Conservation (phyloP, 2,113 vertebrate genomes). For the Litocranius walleri region DNA sequence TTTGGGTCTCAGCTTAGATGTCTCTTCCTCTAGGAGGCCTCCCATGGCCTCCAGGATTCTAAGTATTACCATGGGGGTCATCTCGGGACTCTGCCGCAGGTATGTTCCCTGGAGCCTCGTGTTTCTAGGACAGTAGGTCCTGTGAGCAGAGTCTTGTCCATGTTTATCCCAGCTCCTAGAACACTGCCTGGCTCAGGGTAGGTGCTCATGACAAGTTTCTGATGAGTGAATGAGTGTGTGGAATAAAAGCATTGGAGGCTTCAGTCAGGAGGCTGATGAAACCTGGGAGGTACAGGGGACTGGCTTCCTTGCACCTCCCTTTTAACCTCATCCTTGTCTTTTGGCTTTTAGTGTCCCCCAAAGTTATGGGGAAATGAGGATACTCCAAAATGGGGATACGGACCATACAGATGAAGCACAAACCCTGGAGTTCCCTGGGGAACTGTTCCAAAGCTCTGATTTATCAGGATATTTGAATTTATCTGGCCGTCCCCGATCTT, state of each 20-base stretch:
- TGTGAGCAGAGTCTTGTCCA: not conserved
- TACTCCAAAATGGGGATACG: not conserved
- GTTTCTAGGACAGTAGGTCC: not conserved
- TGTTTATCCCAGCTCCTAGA: not conserved
- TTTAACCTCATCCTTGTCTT: not conserved
- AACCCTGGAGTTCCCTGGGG: not conserved
- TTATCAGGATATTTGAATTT: accelerated
- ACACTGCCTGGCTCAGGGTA: not conserved
- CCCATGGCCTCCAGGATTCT: not conserved
- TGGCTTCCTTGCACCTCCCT: not conserved
- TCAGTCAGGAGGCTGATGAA: not conserved
- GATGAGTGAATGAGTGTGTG: not conserved
- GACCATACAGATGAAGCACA: not conserved
- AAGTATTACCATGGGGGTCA: not conserved
- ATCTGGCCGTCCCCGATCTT: not conserved
- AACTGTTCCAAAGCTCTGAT: not conserved
- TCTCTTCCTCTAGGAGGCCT: not conserved
- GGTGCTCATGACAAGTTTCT: not conserved
- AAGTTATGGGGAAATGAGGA: not conserved
- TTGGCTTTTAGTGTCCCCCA: not conserved
- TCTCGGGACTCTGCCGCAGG: not conserved
- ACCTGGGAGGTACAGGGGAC: not conserved
- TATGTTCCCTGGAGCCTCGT: not conserved
- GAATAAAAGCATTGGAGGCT: not conserved
- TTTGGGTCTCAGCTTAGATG: not conserved